Evolutionary conservation across 2,888 invertebrate species (phyloP), one percentile per base, ranked within the genome.

Genomic region (Ophonus ardosiacus): DNA sequence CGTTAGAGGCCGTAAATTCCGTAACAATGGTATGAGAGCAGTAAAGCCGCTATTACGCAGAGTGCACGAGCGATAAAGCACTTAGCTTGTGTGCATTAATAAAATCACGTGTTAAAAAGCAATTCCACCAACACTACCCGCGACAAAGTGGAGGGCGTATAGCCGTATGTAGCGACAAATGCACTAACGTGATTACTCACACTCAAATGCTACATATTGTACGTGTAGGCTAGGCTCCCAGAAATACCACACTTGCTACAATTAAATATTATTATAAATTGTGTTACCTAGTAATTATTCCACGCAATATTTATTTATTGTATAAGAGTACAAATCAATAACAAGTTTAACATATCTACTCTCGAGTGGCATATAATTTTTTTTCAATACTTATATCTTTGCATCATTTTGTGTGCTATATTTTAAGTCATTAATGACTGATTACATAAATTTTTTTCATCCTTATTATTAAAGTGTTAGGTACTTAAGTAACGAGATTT

Each of bases 61-160:
- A 74, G 83, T 83, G 83, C 83, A 83, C 63, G 51, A 83, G 21
- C 83, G 83, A 83, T 83, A 83, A 83, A 83, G 83, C 76, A 83
- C 83, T 83, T 83, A 76, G 76, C 21, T 63, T 43, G 61, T 83
- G 83, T 83, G 76, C 83, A 83, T 83, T 83, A 83, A 83, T 83
- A 83, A 83, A 83, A 83, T 83, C 83, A 83, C 76, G 76, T 83
- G 83, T 83, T 83, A 83, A 83, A 83, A 83, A 83, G 76, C 83
- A 83, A 83, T 83, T 76, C 63, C 40, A 76, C 61, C 76, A 59
- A 59, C 76, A 76, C 57, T 21, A 17, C 8, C 74, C 38, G 24
- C 71, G 71, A 74, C 71, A 74, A 74, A 74, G 71, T 74, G 38
- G 24, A 24, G 38, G 24, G 31, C 31, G n/a, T 68, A 24, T 38